Evolutionary conservation across 2,888 invertebrate species (phyloP).

Genomic region (Byasa hedistus): DNA sequence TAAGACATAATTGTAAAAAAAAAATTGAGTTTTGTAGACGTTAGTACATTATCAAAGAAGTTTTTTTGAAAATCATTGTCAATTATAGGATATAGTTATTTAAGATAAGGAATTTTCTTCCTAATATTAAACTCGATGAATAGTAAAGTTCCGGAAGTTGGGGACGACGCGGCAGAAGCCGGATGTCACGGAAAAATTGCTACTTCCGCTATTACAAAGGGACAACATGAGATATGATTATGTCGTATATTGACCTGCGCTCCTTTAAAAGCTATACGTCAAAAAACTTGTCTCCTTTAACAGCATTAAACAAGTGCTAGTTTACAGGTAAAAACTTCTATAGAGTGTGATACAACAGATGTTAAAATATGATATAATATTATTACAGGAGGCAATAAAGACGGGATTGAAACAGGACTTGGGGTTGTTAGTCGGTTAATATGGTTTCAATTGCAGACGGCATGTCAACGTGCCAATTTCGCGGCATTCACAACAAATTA

Average conservation of each 20-base stretch:
- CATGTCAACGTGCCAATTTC: constrained; percentile 71
- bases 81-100: neutral
- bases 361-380: constrained; percentile 4
- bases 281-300: neutral
- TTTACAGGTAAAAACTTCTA: neutral
- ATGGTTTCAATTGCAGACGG: constrained; percentile 69
- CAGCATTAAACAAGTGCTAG: neutral
- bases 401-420: constrained; percentile 11
- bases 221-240: constrained; percentile 63
- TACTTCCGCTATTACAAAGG: constrained; percentile 68
- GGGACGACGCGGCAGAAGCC: constrained; percentile 39
- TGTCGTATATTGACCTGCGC: constrained; percentile 56
- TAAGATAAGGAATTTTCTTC: constrained; percentile 10
- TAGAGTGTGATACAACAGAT: neutral
- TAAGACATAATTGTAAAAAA: too few species aligned
- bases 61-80: too few species aligned
- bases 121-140: constrained; percentile 46
- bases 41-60: too few species aligned
- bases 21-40: too few species aligned
- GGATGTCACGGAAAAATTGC: constrained; percentile 62
- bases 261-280: constrained; percentile 47
- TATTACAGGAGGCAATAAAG: constrained; percentile 18
- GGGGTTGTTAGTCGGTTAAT: constrained; percentile 57
- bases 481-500: constrained; percentile 78
- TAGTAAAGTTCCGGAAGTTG: constrained; percentile 29